Evolutionary conservation across 1,140 invertebrate species (phyloP), one percentile per base, ranked within the genome.

Genomic region (Hylaeus anthracinus): DNA sequence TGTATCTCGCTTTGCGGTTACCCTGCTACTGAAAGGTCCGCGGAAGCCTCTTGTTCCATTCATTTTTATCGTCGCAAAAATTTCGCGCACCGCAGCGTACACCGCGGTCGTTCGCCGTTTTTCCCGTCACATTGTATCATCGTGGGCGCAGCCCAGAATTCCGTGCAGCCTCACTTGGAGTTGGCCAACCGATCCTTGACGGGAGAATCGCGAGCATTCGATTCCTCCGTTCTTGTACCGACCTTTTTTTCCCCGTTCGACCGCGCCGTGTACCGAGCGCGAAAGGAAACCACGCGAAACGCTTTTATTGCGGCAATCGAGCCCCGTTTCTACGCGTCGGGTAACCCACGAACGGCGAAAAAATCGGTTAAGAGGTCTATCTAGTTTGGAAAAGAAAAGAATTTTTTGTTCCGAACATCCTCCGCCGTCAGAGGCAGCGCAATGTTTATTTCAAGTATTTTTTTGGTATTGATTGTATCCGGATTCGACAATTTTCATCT

Each of bases 281-380:
- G 73, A 86, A 73, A 83, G 78, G 82, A 84, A 87, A 84, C 58
- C 78, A 71, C 81, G 85, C 84, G 85, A 86, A 70, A 84, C 74
- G 70, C 74, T 81, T 86, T 87, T 87, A 86, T 86, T 75, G 84
- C 77, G 56, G 70, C 77, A 72, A 86, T 87, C 81, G 74, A 81
- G 70, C 26, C 71, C 63, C 81, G 81, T 84, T 87, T 81, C 70
- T 84, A 76, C 71, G 64, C 65, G 65, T 26, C 51, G 26, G 79
- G 72, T 81, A 86, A 83, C 69, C 83, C 64, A 72, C 73, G 67
- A 58, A 26, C 75, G 51, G 64, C 61, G 39, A 64, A 51, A 51
- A 51, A 5, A 48, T 48, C 45, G 4, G 5, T 8, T 5, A 48
- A 48, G 26, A 26, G 26, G 26, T 26, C 45, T 5, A 5, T 48